Base-by-base conservation (phyloP, 2,888 invertebrate species). In the Lissocephala sabroskyi region DNA sequence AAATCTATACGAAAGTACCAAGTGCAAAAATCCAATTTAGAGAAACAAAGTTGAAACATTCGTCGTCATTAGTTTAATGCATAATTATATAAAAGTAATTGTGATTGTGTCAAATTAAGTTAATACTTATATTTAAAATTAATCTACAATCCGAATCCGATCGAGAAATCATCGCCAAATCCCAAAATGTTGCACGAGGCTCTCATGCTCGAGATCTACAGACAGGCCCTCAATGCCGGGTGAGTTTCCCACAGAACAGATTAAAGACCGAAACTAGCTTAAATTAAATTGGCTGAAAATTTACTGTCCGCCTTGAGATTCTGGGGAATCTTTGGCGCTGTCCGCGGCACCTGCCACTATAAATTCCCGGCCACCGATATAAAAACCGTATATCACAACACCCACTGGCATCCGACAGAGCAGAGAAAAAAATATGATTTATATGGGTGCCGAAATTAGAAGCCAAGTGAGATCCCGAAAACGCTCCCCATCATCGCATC, bases 181-280 rank as follows among this genome's bases (percentile, higher is more conserved):
- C 59, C 73, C 23, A 80, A 81, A 73, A 82, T 82, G 82, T 74
- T 82, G 64, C 82, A 82, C 78, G 82, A 82, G 77, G 82, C 82
- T 51, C 57, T 82, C 62, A 83, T 82, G 82, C 75, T 82, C 54
- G 82, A 82, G 65, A 83, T 82, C 62, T 82, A 82, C 80, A 82
- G 82, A 74, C 82, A 82, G 78, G 82, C 82, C 64, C 67, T 82
- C 26, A 82, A 82, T 68, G 82, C 82, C 65, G 83, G 82, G 82
- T 82, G 77, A 82, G 82, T 62, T 46, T 6, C 13, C 16, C 30
- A 7, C 9, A 30, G n/a, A n/a, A 30, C 10, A 30, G 3, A 3
- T 30, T n/a, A 30, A 30, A 30, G 30, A 11, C 23, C 23, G 23
- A 23, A 23, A 23, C 7, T 23, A n/a, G 4, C 23, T 23, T 23